phyloP scores from a whole-genome alignment of 2,888 invertebrate species.

The Hesperia comma region DNA sequence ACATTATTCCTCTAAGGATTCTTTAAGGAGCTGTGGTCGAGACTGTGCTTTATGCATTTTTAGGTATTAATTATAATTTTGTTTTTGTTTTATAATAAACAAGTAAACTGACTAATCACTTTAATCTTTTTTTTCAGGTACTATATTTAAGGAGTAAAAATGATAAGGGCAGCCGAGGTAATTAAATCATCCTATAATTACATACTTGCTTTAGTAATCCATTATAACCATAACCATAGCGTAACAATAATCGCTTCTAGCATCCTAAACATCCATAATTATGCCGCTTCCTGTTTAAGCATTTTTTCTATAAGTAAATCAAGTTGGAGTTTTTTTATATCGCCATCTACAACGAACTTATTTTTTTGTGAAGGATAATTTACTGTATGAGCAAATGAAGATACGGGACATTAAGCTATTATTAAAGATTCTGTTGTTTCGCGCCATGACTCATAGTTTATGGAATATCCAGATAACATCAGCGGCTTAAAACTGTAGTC shows the following conservation, averaged over 20 bases:
- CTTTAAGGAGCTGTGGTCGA: too few species aligned
- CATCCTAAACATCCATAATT: neutral
- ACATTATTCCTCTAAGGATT: too few species aligned
- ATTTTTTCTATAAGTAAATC: neutral
- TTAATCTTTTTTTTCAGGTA: conserved; percentile 20
- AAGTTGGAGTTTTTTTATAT: neutral
- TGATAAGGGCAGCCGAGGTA: conserved; percentile 57
- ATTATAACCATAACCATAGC: neutral
- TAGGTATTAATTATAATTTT: too few species aligned
- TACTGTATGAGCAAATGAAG: neutral
- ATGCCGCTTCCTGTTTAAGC: conserved; percentile 5
- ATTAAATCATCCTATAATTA: conserved; percentile 36
- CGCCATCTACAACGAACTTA: neutral
- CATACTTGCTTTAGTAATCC: neutral
- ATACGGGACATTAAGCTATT: neutral
- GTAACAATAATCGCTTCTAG: neutral
- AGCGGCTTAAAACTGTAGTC: too few species aligned
- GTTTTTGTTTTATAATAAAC: too few species aligned
- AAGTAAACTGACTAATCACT: neutral
- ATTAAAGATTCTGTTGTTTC: too few species aligned
- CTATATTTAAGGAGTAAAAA: conserved; percentile 38
- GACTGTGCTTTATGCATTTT: too few species aligned
- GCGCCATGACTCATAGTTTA: too few species aligned
- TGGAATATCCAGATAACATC: too few species aligned
- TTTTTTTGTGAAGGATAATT: neutral